Conservation (phyloP, 35 echinoderm and acorn worm species). For the Apostichopus californicus region DNA sequence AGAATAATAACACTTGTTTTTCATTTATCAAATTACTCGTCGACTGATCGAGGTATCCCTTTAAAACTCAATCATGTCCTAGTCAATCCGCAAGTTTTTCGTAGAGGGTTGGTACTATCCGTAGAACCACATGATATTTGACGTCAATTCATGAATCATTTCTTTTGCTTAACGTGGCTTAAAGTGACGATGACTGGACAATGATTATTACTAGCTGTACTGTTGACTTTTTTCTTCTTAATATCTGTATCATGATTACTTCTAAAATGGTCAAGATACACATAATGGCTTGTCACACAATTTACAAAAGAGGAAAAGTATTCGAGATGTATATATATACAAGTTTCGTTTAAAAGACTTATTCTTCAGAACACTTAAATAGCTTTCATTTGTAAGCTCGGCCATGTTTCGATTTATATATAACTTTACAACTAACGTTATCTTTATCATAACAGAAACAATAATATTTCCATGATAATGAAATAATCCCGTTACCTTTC, state of each 20-base stretch:
- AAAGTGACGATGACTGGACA: neutral
- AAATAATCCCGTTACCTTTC: conserved; percentile 54
- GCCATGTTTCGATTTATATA: conserved; percentile 1
- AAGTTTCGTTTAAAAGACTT: conserved; percentile 25
- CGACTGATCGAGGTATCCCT: neutral
- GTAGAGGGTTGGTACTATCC: conserved; percentile 35
- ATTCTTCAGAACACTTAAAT: conserved; percentile 41
- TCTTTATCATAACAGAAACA: conserved; percentile 49
- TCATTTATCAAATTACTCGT: neutral
- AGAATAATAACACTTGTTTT: conserved; percentile 48
- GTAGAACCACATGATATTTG: conserved; percentile 28
- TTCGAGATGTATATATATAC: neutral
- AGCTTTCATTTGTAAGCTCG: conserved; percentile 29
- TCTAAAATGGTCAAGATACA: no score
- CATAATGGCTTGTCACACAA: conserved; percentile 50
- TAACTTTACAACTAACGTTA: conserved; percentile 41
- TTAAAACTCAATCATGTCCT: conserved; percentile 13
- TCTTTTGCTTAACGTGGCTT: neutral
- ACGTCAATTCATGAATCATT: conserved; percentile 45
- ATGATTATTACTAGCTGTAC: neutral
- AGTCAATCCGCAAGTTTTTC: neutral
- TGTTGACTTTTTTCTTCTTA: no score
- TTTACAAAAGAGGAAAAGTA: conserved; percentile 28
- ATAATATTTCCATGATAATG: conserved; percentile 48
- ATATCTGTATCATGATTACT: no score